Evolutionary conservation across 2,113 vertebrate species (phyloP), one percentile per base, ranked within the genome.

Genomic region (Pseudorectes ferrugineus): DNA sequence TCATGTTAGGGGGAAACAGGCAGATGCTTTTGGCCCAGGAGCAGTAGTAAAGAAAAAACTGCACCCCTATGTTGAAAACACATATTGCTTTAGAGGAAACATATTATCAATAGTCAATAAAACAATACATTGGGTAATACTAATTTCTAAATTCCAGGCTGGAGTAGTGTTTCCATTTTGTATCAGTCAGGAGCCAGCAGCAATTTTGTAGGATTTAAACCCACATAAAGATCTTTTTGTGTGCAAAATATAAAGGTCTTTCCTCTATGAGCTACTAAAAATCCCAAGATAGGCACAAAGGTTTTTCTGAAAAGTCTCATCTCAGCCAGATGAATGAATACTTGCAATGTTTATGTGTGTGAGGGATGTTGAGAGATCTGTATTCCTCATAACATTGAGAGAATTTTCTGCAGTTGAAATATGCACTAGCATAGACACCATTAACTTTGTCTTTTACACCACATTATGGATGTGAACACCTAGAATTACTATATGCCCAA

Each of bases 181-280:
- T 63, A 89, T 91, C 85, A 73, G 18, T 82, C 52, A 79, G 80
- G 58, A 92, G 68, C 71, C 78, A 90, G 83, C 49, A 92, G 94
- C 70, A 90, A 76, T 85, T 92, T 88, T 90, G 55, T 58, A 76
- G 79, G 54, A 71, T 94, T 79, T 86, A 93, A 85, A 67, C 5
- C 33, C 97, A 88, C 77, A 95, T 52, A 97, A 97, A 97, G 66
- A 61, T 55, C 14, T 75, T 81, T 59, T 48, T 78, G 52, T 75
- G 23, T 49, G 54, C 29, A 38, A 33, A 86, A 38, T 55, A 85
- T 28, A 43, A 87, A 88, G 45, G 13, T 29, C 7, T 63, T 94
- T 79, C 92, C 89, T 94, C 58, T 74, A 81, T 57, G 26, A 82
- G 42, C 62, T 89, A 52, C 77, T 86, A 92, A 95, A 97, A 95